Evolutionary conservation across 2,113 vertebrate genomes (phyloP).

Genomic region (Oenanthe melanoleuca): DNA sequence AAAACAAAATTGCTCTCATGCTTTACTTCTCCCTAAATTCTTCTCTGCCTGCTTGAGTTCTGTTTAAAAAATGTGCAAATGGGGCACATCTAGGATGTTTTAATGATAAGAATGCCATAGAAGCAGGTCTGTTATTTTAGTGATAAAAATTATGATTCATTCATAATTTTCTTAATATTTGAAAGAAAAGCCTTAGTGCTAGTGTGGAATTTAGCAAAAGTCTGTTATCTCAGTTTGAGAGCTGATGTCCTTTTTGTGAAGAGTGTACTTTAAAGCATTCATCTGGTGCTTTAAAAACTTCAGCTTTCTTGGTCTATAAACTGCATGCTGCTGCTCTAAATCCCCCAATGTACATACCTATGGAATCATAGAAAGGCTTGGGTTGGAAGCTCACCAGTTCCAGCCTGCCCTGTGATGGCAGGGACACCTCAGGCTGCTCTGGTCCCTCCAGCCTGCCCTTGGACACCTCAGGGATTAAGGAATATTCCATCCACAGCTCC

Average conservation of each 20-base stretch:
- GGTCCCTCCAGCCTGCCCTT: background rate
- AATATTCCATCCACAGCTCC: too few relatives aligned
- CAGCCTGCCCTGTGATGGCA: rapidly evolving
- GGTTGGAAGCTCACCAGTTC: background rate
- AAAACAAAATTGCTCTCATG: rapidly evolving
- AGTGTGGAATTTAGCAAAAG: background rate
- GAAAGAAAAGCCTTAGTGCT: background rate
- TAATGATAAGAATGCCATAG: background rate
- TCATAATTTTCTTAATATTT: background rate
- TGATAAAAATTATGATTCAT: background rate
- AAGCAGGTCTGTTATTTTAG: background rate
- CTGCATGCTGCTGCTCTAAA: background rate
- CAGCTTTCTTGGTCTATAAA: background rate
- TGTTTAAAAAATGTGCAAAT: background rate
- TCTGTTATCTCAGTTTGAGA: background rate
- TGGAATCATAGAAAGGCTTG: background rate
- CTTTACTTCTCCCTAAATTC: background rate
- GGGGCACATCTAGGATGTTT: background rate
- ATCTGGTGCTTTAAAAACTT: background rate
- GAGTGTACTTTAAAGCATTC: background rate
- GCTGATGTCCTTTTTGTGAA: background rate
- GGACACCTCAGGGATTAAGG: background rate
- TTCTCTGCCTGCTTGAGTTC: background rate
- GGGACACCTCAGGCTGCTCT: background rate
- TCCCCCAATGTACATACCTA: background rate